These are phyloP conservation scores for Popillia japonica DNA, from an alignment of 1,140 invertebrate species.

Conservation along the genomic window DNA sequence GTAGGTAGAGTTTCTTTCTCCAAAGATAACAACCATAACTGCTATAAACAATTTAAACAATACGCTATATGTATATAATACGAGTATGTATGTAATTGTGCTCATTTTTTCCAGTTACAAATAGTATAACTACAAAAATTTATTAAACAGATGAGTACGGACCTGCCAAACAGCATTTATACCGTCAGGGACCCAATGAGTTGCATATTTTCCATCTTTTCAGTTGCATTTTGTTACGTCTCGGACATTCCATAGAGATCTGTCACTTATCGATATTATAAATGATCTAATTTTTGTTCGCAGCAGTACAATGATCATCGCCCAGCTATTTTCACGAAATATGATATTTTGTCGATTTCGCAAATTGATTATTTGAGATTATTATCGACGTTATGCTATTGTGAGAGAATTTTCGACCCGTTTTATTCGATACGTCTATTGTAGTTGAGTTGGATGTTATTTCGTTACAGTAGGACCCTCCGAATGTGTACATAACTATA, in stretches of 20 bases:
- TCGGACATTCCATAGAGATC: conserved; percentile 42
- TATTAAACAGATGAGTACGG: neutral
- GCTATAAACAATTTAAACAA: no score
- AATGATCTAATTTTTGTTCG: conserved; percentile 43
- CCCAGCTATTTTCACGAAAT: conserved; percentile 33
- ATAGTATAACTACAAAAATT: no score
- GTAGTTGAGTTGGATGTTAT: neutral
- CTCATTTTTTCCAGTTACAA: no score
- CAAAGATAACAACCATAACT: no score
- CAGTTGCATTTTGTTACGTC: conserved; percentile 37
- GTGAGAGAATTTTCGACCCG: neutral
- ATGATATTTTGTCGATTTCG: conserved; percentile 35
- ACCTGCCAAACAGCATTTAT: neutral
- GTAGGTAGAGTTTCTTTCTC: no score
- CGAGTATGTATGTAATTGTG: no score
- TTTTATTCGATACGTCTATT: neutral
- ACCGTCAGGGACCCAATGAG: conserved; percentile 32
- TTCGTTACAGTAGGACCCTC: neutral
- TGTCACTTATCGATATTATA: conserved; percentile 46
- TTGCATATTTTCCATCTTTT: conserved; percentile 44
- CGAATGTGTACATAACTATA: neutral
- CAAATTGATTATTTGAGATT: conserved; percentile 27
- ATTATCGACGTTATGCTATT: conserved; percentile 28
- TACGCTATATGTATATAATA: no score
- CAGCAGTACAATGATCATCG: conserved; percentile 18